These are phyloP conservation scores for Spodoptera litura DNA, from an alignment of 1,140 invertebrate genomes.

Conservation along the genomic window DNA sequence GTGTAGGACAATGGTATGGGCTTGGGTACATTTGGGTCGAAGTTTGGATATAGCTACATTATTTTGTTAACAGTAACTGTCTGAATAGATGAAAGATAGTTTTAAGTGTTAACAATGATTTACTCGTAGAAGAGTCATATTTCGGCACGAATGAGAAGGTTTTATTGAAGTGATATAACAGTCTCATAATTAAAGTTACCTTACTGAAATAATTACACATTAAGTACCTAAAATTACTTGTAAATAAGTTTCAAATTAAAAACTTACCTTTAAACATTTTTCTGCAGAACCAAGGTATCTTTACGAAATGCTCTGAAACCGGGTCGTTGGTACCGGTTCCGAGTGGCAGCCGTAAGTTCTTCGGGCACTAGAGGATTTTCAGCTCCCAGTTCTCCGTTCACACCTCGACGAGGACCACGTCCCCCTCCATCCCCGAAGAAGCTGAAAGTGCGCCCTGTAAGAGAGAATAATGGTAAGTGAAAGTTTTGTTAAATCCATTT, in stretches of 20 bases:
- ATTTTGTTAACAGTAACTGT: no score
- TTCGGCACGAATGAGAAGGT: no score
- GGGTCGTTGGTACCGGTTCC: constrained; percentile 92
- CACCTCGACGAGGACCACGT: constrained; percentile 87
- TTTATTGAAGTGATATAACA: no score
- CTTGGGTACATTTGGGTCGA: no score
- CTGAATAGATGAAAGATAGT: no score
- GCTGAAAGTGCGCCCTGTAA: constrained; percentile 83
- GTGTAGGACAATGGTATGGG: neutral
- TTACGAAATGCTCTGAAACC: constrained; percentile 88
- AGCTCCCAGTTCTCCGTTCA: constrained; percentile 88
- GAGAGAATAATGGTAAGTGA: constrained; percentile 76
- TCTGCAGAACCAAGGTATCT: constrained; percentile 83
- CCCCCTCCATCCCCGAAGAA: constrained; percentile 89
- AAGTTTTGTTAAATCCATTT: no score
- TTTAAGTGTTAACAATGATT: no score
- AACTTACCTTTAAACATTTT: neutral
- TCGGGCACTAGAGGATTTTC: constrained; percentile 91
- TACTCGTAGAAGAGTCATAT: no score
- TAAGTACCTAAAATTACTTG: no score
- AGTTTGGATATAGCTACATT: no score
- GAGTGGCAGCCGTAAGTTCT: constrained; percentile 90
- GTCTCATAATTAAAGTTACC: no score
- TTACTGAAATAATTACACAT: neutral
- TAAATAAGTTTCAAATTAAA: no score